Conservation (phyloP, 1,140 invertebrate genomes). For the Temnothorax nylanderi region DNA sequence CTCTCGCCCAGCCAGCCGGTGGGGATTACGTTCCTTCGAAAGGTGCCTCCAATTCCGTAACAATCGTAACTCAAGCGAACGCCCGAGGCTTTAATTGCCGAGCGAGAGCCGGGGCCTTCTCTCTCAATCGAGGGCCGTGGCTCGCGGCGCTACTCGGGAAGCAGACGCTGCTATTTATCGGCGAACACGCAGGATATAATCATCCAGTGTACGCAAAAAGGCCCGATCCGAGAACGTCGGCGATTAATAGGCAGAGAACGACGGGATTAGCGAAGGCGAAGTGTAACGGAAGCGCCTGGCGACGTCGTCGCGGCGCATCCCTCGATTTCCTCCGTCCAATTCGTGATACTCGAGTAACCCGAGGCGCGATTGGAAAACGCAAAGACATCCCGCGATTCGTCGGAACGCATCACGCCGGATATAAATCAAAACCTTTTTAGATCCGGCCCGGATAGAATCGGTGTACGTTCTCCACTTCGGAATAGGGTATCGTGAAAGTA, state of each 20-base stretch:
- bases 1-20: background rate
- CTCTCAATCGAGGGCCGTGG: conserved; percentile 23
- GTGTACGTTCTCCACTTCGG: background rate
- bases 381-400: background rate
- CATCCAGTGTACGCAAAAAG: conserved; percentile 18
- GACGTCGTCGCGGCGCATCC: no score
- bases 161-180: conserved; percentile 46
- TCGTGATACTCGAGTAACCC: no score
- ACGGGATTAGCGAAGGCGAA: conserved; percentile 18
- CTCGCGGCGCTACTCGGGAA: conserved; percentile 37
- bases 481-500: conserved; percentile 17
- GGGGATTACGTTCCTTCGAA: conserved; percentile 12
- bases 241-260: conserved; percentile 32
- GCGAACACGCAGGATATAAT: conserved; percentile 36
- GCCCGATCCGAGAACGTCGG: background rate
- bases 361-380: background rate
- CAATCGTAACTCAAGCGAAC: conserved; percentile 47
- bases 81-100: conserved; percentile 46
- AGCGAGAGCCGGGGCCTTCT: background rate
- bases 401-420: background rate
- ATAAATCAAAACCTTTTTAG: no score
- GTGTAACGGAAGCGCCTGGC: background rate
- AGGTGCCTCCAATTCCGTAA: conserved; percentile 42
- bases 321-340: background rate
- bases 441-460: background rate